Conservation (phyloP, 1,140 invertebrate species). For the Grapholita molesta region DNA sequence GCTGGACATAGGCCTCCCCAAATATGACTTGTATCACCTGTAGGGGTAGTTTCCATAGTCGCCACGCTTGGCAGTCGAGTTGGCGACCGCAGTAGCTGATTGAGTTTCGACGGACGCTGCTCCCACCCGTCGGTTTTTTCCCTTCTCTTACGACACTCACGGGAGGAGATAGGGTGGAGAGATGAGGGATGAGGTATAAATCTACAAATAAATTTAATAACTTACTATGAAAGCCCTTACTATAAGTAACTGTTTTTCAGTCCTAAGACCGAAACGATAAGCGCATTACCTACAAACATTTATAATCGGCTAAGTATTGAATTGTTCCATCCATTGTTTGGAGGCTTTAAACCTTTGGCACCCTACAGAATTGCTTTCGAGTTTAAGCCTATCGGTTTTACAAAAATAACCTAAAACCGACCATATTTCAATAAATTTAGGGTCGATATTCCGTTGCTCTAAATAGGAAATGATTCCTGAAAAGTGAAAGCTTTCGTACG, state of each 20-base stretch:
- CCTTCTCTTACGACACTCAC: no score
- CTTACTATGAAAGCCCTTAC: neutral
- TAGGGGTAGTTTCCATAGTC: no score
- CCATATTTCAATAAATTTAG: slow-evolving; percentile 35
- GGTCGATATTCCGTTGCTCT: slow-evolving; percentile 36
- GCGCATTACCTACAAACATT: slow-evolving; percentile 67
- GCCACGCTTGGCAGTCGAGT: no score
- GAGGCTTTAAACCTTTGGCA: slow-evolving; percentile 62
- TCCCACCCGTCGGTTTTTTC: no score
- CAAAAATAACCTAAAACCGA: slow-evolving; percentile 46
- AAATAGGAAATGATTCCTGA: slow-evolving; percentile 68
- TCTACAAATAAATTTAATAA: neutral
- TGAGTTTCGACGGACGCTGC: no score
- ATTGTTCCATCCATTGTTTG: slow-evolving; percentile 75
- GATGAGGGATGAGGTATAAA: no score
- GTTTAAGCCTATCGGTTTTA: slow-evolving; percentile 72
- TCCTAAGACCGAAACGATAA: slow-evolving; percentile 40
- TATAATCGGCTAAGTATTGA: slow-evolving; percentile 78
- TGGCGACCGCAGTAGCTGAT: no score
- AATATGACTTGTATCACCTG: no score
- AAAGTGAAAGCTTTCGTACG: slow-evolving; percentile 76
- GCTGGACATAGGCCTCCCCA: no score
- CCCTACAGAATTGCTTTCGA: slow-evolving; percentile 71
- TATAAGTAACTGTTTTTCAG: slow-evolving; percentile 2
- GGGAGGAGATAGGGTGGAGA: no score